A percentile compares a stretch with the other conserved stretches of the same genome.
phyloP scores from a whole-genome alignment of 1,140 invertebrate species.

The Notospermus geniculatus region DNA sequence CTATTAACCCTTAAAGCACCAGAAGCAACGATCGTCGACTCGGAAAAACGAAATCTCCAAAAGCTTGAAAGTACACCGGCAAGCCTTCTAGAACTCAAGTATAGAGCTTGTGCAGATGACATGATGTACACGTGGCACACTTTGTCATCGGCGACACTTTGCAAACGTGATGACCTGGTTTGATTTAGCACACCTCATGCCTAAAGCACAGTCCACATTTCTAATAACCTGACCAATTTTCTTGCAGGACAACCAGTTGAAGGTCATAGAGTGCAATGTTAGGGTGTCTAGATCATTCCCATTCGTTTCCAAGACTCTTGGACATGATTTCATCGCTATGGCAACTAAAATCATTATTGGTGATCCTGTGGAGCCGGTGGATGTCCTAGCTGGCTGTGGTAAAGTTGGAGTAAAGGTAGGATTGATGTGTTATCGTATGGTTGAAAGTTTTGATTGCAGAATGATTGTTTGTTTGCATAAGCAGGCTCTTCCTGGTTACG shows the following conservation, averaged over 20 bases:
- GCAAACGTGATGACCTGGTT: no score
- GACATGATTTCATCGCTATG: constrained; percentile 95
- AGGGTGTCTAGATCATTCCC: constrained; percentile 97
- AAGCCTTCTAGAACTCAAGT: no score
- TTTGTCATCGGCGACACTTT: no score
- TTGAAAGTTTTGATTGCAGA: neutral
- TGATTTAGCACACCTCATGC: no score
- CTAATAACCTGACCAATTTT: constrained; percentile 5
- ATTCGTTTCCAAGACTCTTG: constrained; percentile 97
- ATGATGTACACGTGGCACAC: no score
- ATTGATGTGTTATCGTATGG: neutral
- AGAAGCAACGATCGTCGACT: no score
- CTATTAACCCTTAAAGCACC: no score
- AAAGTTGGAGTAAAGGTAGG: constrained; percentile 87
- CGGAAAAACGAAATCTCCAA: no score
- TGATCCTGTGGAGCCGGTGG: constrained; percentile 75
- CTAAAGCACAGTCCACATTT: no score
- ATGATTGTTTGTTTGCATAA: neutral
- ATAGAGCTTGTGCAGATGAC: no score
- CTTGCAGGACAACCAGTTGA: constrained; percentile 85
- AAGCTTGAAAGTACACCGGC: no score
- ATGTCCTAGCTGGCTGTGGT: constrained; percentile 75
- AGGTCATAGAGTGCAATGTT: constrained; percentile 99
- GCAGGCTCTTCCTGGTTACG: neutral
- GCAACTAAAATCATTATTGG: constrained; percentile 92